Conservation (phyloP, 2,888 invertebrate genomes). For the Drosophila subsilvestris region DNA sequence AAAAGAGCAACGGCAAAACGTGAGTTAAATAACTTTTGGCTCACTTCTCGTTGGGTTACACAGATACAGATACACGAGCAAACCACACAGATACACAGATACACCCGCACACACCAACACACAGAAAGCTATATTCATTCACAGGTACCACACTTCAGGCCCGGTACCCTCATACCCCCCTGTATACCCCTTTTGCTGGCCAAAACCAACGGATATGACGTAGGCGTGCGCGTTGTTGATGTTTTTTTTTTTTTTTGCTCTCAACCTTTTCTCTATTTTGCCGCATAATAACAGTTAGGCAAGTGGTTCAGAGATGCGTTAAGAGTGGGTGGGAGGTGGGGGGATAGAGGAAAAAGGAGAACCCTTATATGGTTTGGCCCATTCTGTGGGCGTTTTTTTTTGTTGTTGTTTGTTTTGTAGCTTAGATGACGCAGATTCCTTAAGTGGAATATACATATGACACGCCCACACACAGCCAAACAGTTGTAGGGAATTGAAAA, state of each 20-base stretch:
- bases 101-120: constrained; percentile 24
- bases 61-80: constrained; percentile 28
- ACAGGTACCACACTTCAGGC: constrained; percentile 39
- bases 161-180: background rate
- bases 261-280: constrained; percentile 20
- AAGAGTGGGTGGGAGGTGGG: background rate
- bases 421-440: constrained; percentile 50
- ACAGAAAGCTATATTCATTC: constrained; percentile 40
- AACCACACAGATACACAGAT: constrained; percentile 2
- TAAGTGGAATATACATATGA: constrained; percentile 43
- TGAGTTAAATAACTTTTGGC: constrained; percentile 68
- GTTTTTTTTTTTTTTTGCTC: constrained; percentile 7
- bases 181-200: constrained; percentile 30
- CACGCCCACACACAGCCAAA: background rate
- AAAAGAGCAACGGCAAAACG: constrained; percentile 46
- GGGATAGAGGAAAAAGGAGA: background rate
- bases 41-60: constrained; percentile 24
- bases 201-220: constrained; percentile 45
- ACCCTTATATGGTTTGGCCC: constrained; percentile 42
- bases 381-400: constrained; percentile 39
- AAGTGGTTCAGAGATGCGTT: constrained; percentile 22
- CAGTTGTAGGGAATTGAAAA: constrained; percentile 21
- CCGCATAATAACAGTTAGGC: constrained; percentile 42
- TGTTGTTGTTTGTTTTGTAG: constrained; percentile 51
- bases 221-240: constrained; percentile 17